These are phyloP conservation scores for Palaemon carinicauda DNA, from an alignment of 1,140 invertebrate species.

Conservation along the genomic window DNA sequence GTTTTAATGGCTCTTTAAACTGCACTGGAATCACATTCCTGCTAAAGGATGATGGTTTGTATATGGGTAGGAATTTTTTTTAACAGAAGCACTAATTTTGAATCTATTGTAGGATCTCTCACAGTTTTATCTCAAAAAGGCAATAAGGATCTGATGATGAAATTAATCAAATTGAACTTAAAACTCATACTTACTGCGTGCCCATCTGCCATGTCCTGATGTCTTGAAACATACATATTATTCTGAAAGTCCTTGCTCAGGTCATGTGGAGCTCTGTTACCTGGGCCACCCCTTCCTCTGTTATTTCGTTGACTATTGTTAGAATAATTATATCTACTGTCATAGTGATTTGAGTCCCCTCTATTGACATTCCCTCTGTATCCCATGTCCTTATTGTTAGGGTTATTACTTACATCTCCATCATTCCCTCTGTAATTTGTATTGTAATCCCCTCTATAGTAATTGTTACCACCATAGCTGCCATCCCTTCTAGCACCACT, in stretches of 20 bases:
- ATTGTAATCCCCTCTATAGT: background rate
- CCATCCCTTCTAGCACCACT: conserved; percentile 7
- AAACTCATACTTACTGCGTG: too few species aligned
- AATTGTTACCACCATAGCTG: background rate
- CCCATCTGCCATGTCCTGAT: too few species aligned
- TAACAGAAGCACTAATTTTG: too few species aligned
- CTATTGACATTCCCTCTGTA: background rate
- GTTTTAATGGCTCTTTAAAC: too few species aligned
- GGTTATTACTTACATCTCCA: background rate
- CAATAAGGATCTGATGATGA: too few species aligned
- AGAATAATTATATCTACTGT: conserved; percentile 14
- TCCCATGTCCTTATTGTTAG: too few species aligned
- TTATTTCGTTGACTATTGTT: conserved; percentile 17
- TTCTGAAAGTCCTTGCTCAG: background rate
- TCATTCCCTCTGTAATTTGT: background rate
- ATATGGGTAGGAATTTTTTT: too few species aligned
- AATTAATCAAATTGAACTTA: too few species aligned
- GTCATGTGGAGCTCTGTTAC: background rate
- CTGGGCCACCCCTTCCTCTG: background rate
- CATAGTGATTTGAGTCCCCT: background rate
- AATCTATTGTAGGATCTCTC: too few species aligned
- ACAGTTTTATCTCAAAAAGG: too few species aligned
- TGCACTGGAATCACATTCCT: too few species aligned
- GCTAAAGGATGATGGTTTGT: too few species aligned
- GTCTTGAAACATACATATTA: background rate